Evolutionary conservation across 2,888 invertebrate genomes (phyloP).

Genomic region (Phaonia tiefii): DNA sequence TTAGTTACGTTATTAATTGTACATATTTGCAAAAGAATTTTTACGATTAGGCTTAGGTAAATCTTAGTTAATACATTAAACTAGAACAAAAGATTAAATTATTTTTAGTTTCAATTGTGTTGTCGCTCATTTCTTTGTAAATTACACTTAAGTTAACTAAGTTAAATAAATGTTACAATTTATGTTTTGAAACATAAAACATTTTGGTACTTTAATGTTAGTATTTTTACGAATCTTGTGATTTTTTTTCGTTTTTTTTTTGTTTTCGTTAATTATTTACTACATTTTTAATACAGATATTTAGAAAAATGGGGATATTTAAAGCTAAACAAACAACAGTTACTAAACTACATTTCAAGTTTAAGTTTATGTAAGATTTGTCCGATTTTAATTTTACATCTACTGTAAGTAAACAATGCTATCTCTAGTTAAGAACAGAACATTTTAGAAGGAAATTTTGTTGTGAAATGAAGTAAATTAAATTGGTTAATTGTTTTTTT

Average conservation of each 20-base stretch:
- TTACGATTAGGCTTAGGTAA: constrained; percentile 45
- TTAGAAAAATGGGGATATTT: constrained; percentile 29
- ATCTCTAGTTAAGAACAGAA: no score
- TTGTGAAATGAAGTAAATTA: no score
- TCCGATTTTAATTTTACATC: no score
- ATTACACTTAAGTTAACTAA: constrained; percentile 15
- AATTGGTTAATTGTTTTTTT: neutral
- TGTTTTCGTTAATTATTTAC: constrained; percentile 52
- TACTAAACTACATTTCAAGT: constrained; percentile 53
- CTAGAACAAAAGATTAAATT: constrained; percentile 19
- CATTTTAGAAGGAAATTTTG: no score
- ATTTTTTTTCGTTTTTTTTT: no score
- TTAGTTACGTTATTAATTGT: constrained; percentile 38
- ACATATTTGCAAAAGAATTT: constrained; percentile 62
- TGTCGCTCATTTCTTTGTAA: neutral
- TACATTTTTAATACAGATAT: constrained; percentile 31
- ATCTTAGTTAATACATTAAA: constrained; percentile 15
- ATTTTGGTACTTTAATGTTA: constrained; percentile 49
- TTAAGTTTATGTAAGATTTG: no score
- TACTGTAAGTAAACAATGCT: no score
- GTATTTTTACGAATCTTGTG: no score
- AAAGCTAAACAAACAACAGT: constrained; percentile 50
- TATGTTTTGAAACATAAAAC: constrained; percentile 46
- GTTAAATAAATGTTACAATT: constrained; percentile 44
- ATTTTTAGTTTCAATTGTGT: constrained; percentile 24